Evolutionary conservation across 2,888 invertebrate genomes (phyloP).

Genomic region (Ormia ochracea): DNA sequence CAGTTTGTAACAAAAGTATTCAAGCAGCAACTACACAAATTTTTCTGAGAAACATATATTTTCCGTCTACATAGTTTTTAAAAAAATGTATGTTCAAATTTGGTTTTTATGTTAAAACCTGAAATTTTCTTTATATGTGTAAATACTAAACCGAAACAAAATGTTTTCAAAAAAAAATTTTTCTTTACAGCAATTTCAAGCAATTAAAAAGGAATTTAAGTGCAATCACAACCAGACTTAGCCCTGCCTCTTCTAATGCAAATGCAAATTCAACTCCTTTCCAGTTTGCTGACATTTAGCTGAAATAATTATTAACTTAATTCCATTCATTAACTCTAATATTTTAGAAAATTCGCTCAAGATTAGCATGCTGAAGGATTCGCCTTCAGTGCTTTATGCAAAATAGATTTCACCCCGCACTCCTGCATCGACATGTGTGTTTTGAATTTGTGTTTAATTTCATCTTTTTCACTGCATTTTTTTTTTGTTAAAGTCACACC

Average conservation of each 20-base stretch:
- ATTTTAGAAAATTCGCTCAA: background rate
- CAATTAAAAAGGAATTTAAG: too few relatives aligned
- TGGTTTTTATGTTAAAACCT: too few relatives aligned
- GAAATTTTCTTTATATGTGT: too few relatives aligned
- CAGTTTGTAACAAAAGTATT: too few relatives aligned
- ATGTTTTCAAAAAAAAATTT: background rate
- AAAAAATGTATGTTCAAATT: too few relatives aligned
- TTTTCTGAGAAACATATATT: too few relatives aligned
- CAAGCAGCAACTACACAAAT: too few relatives aligned
- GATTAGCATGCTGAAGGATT: background rate
- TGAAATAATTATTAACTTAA: background rate
- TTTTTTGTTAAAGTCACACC: background rate
- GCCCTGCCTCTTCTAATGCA: background rate
- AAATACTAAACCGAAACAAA: too few relatives aligned
- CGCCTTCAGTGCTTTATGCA: background rate
- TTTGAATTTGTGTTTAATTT: slow-evolving; percentile 29
- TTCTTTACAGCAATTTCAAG: background rate
- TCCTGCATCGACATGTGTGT: slow-evolving; percentile 14
- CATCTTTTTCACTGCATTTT: too few relatives aligned
- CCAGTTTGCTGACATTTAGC: background rate
- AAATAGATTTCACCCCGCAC: background rate
- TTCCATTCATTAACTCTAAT: too few relatives aligned
- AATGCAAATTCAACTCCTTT: background rate
- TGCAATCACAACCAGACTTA: background rate
- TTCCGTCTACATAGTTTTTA: too few relatives aligned